Base-by-base conservation (phyloP, 2,113 vertebrate genomes). In the Fukomys damarensis region DNA sequence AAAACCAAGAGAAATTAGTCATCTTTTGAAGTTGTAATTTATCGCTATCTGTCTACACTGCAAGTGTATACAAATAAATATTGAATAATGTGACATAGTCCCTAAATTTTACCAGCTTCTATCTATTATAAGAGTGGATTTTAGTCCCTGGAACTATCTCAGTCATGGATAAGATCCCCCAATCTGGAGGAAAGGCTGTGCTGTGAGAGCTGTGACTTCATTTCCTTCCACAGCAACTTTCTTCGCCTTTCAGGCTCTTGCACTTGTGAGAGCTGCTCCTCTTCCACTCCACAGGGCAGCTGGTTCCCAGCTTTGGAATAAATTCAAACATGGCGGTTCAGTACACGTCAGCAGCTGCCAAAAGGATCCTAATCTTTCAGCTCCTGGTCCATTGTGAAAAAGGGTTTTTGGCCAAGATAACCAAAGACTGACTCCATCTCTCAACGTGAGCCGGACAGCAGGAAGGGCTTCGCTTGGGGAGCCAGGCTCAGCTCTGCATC, bases 401-500 rank as follows among this genome's bases (percentile, higher is more conserved):
- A 90, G 41, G 11, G 46, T 43, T 91, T 93, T 52, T 35, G 74
- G 94, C 96, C 96, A 96, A 96, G 65, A 14, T 80, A 93, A 90
- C 89, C 89, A 95, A 83, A 96, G 89, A 17, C 81, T 87, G 68
- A 91, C 43, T 95, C 49, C 1, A 41, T 38, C 86, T 93, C 89
- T 91, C 93, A 89, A 66, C 46, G 49, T 59, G 68, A 89, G 77
- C 87, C 84, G 88, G 84, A 82, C 52, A 87, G 80, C 32, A 52
- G 88, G 70, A 87, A 93, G 38, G 88, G 63, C 24, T 41, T 81
- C 28, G 81, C 43, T 5, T 56, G 0, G 4, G 59, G 68, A 87
- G 26, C n/a, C 72, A 65, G 77, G 30, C 59, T 85, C 41, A 17
- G 80, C 76, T 92, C 61, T 61, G 77, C 74, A 5, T 22, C 41